Base-by-base conservation (phyloP, 2,888 invertebrate genomes). In the Nemoura dubitans region DNA sequence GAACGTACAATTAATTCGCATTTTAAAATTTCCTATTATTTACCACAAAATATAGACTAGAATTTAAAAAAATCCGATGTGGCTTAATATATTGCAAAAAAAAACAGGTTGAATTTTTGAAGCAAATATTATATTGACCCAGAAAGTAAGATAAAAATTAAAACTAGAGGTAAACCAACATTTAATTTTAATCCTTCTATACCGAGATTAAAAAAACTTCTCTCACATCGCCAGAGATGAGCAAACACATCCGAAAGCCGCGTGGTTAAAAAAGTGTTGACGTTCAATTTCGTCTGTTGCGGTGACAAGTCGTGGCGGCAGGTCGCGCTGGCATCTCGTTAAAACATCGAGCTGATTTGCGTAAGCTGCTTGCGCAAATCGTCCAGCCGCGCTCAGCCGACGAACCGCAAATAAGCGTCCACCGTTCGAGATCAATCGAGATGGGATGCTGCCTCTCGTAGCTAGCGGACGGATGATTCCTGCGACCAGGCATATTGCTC, bases 321-420 rank as follows among this genome's bases (percentile, higher is more conserved):
- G 59, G 16, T 59, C 59, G 21, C 14, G 16, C 59, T 21, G 59
- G 29, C 30, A 43, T 84, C 84, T 42, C 59, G 84, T 84, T 84
- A 76, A 59, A 59, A 84, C 76, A 84, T 84, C 27, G 43, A 76
- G 59, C 84, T 76, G 84, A 84, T 84, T 76, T 84, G 84, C 84
- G 14, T 84, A 84, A 84, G 84, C 84, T 84, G 84, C n/a, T n/a
- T n/a, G 28, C 43, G 27, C 76, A 76, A 30, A 5, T 59, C 28
- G 76, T 59, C 27, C 76, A 26, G 27, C 1, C 84, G 76, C 6
- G 25, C 76, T 80, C 2, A 80, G 80, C 80, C 3, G 27, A 27
- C 80, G 10, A 80, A 80, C 80, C 80, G 27, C 80, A 80, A 26
- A 26, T 27, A 80, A 80, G 26, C 36, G 36, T 3, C 3, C 10